phyloP scores from a whole-genome alignment of 2,113 vertebrate genomes.

The Glaucomys volans region DNA sequence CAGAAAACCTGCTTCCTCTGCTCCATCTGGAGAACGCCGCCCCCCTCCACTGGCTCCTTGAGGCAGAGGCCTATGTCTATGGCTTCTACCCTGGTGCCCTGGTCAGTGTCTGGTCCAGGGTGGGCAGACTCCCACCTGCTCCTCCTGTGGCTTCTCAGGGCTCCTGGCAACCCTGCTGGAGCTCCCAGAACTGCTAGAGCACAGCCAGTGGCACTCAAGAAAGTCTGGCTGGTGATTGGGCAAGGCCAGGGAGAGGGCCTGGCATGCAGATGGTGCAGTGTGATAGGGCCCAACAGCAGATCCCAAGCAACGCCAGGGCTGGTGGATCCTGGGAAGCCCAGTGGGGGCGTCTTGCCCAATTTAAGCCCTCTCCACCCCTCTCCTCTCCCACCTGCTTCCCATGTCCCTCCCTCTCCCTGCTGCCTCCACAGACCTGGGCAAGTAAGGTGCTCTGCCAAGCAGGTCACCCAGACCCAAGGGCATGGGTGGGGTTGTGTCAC shows the following conservation, averaged over 20 bases:
- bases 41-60: too few species aligned
- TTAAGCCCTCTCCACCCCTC: background rate
- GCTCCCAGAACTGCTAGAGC: background rate
- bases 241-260: background rate
- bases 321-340: background rate
- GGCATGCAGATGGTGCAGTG: background rate
- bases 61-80: background rate
- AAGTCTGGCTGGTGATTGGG: background rate
- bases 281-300: background rate
- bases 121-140: background rate
- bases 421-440: background rate
- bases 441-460: conserved; percentile 41
- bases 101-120: background rate
- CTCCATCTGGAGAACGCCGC: background rate
- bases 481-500: background rate
- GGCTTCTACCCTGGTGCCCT: background rate
- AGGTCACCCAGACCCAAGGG: conserved; percentile 43
- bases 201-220: background rate
- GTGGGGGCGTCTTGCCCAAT: background rate
- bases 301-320: background rate
- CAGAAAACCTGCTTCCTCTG: too few species aligned
- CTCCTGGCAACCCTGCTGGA: background rate
- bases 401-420: background rate
- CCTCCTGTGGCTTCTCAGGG: background rate
- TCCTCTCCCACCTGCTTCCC: background rate